Evolutionary conservation across 2,113 vertebrate genomes (phyloP).

Genomic region (Abramis brama): DNA sequence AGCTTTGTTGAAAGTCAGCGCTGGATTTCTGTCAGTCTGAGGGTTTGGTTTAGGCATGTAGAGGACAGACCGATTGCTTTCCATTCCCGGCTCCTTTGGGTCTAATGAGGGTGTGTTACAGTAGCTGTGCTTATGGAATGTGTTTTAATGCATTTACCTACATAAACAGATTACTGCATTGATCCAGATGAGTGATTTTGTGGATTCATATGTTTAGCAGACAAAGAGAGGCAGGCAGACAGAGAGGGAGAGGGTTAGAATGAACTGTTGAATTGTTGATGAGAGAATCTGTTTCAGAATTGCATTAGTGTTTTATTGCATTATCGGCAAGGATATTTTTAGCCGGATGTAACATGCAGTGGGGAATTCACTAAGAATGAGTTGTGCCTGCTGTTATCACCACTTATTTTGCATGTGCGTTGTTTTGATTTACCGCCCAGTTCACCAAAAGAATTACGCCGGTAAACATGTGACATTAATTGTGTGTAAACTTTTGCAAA

Average conservation of each 20-base stretch:
- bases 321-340: constrained; percentile 24
- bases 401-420: not conserved
- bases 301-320: constrained; percentile 21
- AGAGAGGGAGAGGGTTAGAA: constrained; percentile 32
- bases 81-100: not conserved
- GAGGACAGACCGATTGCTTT: constrained; percentile 16
- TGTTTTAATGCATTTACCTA: constrained; percentile 28
- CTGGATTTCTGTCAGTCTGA: constrained; percentile 27
- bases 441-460: not conserved
- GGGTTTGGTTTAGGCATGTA: constrained; percentile 14
- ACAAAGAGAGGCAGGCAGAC: not conserved
- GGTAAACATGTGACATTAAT: not conserved
- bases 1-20: not conserved
- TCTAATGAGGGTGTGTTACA: constrained; percentile 23
- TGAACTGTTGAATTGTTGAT: not conserved
- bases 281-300: constrained; percentile 17
- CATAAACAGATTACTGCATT: constrained; percentile 19
- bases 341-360: constrained; percentile 5
- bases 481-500: no score
- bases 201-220: not conserved
- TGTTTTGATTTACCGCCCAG: not conserved
- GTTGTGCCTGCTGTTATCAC: not conserved
- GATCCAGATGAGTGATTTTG: constrained; percentile 16
- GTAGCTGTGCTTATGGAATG: constrained; percentile 15
- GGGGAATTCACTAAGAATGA: not conserved